Evolutionary conservation across 2,888 invertebrate species (phyloP), one percentile per base, ranked within the genome.

Genomic region (Epinotia demarniana): DNA sequence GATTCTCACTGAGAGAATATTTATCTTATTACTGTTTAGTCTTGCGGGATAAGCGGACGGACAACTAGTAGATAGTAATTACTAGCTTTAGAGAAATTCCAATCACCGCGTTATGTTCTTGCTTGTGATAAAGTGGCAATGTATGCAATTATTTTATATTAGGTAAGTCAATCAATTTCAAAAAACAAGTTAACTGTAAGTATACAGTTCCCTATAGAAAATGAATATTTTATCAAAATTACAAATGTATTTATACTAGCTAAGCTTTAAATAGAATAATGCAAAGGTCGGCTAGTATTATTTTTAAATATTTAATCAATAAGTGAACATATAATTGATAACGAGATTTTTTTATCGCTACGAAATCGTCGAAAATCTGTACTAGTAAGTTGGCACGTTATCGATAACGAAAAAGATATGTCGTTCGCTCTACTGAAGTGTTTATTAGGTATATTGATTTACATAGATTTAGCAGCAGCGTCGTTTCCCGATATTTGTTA

Each of bases 401-500:
- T 61, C 64, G 70, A 71, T 75, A 71, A 75, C 60, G 70, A 75
- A 66, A 71, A 71, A 19, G 19, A 70, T 71, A 64, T 43, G 53
- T 58, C 53, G 75, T 64, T 75, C 60, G 57, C 70, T 61, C 66
- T 33, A 33, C 55, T 57, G 53, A 64, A 18, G 60, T 62, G 75
- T 62, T 66, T 71, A 67, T 71, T 71, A 61, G 43, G 27, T 64
- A 53, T 72, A 72, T 75, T 75, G 70, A 75, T 70, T 80, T 77
- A 78, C 77, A 77, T 80, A 77, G 74, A 76, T 86, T 82, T 82
- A 82, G 81, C 83, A 83, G 81, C 46, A 80, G 68, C 73, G 78
- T 81, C 81, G 81, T 84, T 66, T 71, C 66, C 75, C 57, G 80
- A 81, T 80, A 82, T 78, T 79, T 80, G 83, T 83, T 89, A 89